These are phyloP conservation scores for Aphaenogaster ashmeadi DNA, from an alignment of 1,140 invertebrate genomes.

Conservation along the genomic window DNA sequence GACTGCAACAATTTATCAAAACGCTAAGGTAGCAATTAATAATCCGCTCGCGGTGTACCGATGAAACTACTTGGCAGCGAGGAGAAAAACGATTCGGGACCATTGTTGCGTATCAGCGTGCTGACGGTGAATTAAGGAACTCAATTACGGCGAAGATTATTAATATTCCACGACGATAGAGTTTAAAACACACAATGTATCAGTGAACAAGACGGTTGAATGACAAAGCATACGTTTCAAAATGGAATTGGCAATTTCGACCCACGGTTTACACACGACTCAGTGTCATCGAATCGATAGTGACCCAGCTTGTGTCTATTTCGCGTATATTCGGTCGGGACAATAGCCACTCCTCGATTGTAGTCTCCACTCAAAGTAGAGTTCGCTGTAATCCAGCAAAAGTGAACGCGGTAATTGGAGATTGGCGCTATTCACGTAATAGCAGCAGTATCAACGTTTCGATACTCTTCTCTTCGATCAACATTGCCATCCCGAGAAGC, in stretches of 20 bases:
- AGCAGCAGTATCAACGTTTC: slow-evolving; percentile 17
- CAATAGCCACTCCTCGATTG: slow-evolving; percentile 19
- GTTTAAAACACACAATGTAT: slow-evolving; percentile 48
- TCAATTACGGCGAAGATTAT: slow-evolving; percentile 57
- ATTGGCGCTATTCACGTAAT: slow-evolving; percentile 10
- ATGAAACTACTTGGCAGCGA: slow-evolving; percentile 56
- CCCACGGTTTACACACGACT: background rate
- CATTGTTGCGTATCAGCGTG: slow-evolving; percentile 58
- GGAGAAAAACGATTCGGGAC: slow-evolving; percentile 58
- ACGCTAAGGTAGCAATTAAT: slow-evolving; percentile 60
- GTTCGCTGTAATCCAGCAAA: slow-evolving; percentile 8
- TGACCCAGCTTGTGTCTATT: slow-evolving; percentile 21
- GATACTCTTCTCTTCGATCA: slow-evolving; percentile 10
- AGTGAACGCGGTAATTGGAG: slow-evolving; percentile 41
- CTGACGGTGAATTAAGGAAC: slow-evolving; percentile 58
- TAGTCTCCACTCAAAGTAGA: slow-evolving; percentile 9
- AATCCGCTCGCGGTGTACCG: slow-evolving; percentile 57
- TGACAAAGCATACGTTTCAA: slow-evolving; percentile 21
- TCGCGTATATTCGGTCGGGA: slow-evolving; percentile 25
- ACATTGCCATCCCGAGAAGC: slow-evolving; percentile 27
- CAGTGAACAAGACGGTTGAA: slow-evolving; percentile 30
- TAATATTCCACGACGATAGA: slow-evolving; percentile 38
- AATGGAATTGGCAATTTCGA: slow-evolving; percentile 30
- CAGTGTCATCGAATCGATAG: slow-evolving; percentile 24
- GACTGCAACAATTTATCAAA: slow-evolving; percentile 64